phyloP scores from a whole-genome alignment of 2,888 invertebrate genomes.

The Cheilosia pagana region DNA sequence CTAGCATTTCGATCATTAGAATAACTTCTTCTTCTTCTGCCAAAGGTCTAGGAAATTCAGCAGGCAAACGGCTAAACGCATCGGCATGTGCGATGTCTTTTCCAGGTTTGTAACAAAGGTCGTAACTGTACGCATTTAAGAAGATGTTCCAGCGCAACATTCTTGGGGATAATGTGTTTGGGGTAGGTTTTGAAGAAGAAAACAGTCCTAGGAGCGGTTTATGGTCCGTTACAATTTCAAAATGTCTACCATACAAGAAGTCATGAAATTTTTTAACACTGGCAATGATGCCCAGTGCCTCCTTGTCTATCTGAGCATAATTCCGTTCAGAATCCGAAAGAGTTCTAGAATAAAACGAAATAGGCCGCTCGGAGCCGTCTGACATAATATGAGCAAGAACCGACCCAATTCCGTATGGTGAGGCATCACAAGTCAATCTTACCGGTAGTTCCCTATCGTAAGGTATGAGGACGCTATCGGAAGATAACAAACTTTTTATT shows the following conservation, averaged over 20 bases:
- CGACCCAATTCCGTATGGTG: conserved; percentile 51
- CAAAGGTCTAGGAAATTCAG: too few relatives aligned
- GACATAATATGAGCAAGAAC: conserved; percentile 41
- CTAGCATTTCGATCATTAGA: too few relatives aligned
- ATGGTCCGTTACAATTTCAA: conserved; percentile 28
- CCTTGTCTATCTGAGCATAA: conserved; percentile 44
- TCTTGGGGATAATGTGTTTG: too few relatives aligned
- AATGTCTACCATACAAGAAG: conserved; percentile 35
- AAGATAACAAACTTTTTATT: too few relatives aligned
- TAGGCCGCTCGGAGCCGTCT: conserved; percentile 32
- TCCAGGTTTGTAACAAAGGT: neutral
- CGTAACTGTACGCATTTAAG: neutral
- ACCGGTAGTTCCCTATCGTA: conserved; percentile 28
- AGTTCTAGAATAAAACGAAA: conserved; percentile 39
- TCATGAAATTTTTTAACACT: conserved; percentile 42
- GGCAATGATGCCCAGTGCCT: conserved; percentile 25
- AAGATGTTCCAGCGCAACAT: conserved; percentile 1
- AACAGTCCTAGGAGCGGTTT: conserved; percentile 13
- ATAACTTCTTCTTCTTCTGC: too few relatives aligned
- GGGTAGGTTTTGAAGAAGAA: too few relatives aligned
- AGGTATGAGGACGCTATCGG: neutral
- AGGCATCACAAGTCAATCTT: conserved; percentile 44
- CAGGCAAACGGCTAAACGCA: too few relatives aligned
- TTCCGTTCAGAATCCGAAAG: conserved; percentile 27
- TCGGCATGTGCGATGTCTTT: neutral